Percentiles rank a stretch among this genome's conserved stretches.
These are phyloP conservation scores for Microcebus murinus DNA, from an alignment of 2,113 vertebrate genomes.

Conservation along the genomic window DNA sequence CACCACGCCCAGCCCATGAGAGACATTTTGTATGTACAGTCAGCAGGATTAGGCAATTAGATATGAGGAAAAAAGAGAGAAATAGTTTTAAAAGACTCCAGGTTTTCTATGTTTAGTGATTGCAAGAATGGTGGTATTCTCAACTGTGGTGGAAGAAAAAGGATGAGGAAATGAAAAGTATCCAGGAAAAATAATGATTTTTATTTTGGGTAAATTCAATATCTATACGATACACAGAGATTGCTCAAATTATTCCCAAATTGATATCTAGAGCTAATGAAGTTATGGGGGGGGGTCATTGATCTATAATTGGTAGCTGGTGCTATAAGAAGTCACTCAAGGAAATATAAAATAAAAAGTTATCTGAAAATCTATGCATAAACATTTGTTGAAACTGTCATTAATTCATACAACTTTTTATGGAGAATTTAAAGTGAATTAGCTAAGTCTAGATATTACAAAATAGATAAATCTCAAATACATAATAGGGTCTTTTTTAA, in stretches of 20 bases:
- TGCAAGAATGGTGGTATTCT: neutral
- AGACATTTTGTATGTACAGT: neutral
- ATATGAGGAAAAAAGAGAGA: neutral
- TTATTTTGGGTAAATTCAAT: neutral
- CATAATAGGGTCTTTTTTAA: neutral
- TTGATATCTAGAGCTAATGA: neutral
- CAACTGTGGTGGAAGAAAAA: neutral
- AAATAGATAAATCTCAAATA: slow-evolving; percentile 5
- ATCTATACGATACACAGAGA: neutral
- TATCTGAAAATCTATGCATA: neutral
- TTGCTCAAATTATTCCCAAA: neutral
- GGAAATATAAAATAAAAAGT: neutral
- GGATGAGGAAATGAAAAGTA: neutral
- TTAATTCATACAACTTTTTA: neutral
- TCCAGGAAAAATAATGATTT: neutral
- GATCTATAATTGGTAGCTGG: neutral
- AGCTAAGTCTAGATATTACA: neutral
- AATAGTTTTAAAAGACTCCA: neutral
- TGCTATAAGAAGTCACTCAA: neutral
- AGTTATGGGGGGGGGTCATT: neutral
- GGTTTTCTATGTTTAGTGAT: neutral
- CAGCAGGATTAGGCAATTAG: neutral
- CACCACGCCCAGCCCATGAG: no score
- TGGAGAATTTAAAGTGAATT: neutral
- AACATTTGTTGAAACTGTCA: neutral